A percentile compares a stretch with the other conserved stretches of the same genome.
Conservation (phyloP, 1,140 invertebrate species). For the Drosophila sturtevanti region DNA sequence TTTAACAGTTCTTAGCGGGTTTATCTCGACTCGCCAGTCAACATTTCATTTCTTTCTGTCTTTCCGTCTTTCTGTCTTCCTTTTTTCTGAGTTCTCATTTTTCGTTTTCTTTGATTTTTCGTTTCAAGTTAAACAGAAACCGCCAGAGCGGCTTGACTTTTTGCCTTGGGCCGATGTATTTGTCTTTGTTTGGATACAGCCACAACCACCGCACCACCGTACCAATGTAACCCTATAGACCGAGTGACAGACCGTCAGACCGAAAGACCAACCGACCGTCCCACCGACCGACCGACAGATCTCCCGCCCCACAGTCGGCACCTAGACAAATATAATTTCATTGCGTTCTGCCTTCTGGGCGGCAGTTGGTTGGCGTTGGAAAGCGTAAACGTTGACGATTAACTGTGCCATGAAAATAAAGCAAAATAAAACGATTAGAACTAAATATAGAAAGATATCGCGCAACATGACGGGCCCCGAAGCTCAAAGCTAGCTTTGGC, state of each 20-base stretch:
- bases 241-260: too few species aligned
- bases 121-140: conserved; percentile 62
- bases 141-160: conserved; percentile 51
- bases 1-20: conserved; percentile 72
- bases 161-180: conserved; percentile 23
- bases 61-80: neutral
- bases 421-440: conserved; percentile 82
- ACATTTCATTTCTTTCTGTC: conserved; percentile 12
- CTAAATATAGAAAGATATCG: conserved; percentile 81
- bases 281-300: too few species aligned
- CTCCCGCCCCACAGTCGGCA: neutral
- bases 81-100: neutral
- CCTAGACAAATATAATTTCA: conserved; percentile 81
- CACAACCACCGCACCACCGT: conserved; percentile 14
- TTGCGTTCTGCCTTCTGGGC: conserved; percentile 70
- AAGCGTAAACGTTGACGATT: conserved; percentile 82
- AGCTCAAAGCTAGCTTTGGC: conserved; percentile 20
- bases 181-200: conserved; percentile 26
- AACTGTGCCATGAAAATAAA: conserved; percentile 82
- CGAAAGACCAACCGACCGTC: too few species aligned
- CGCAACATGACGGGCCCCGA: conserved; percentile 69
- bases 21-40: conserved; percentile 28
- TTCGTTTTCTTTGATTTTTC: conserved; percentile 45
- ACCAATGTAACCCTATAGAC: too few species aligned
- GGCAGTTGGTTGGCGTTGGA: conserved; percentile 74